phyloP scores from a whole-genome alignment of 2,888 invertebrate genomes.

The Acanthosepion lycidas region DNA sequence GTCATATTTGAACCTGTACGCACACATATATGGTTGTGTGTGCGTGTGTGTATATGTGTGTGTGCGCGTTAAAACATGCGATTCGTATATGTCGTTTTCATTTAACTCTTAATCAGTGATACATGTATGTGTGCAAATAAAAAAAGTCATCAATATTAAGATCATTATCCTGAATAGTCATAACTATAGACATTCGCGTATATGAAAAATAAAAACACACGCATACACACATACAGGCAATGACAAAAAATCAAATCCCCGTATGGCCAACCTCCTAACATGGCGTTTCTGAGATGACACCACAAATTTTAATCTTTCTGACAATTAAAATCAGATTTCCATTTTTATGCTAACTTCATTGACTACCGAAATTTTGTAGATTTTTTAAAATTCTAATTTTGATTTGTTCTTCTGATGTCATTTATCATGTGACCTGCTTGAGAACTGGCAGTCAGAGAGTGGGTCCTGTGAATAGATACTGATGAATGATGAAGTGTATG shows the following conservation, averaged over 20 bases:
- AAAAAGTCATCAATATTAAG: no score
- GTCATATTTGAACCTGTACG: no score
- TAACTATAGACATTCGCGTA: not conserved
- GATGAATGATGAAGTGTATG: not conserved
- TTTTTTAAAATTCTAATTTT: not conserved
- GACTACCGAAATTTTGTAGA: not conserved
- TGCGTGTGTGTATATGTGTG: no score
- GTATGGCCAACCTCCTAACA: no score
- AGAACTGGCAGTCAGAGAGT: not conserved
- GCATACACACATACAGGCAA: not conserved
- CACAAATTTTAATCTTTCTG: slow-evolving; percentile 33
- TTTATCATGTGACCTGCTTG: slow-evolving; percentile 33
- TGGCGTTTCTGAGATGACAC: not conserved
- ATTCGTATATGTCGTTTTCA: no score
- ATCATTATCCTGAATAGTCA: no score
- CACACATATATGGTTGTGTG: no score
- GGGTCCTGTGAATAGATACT: not conserved
- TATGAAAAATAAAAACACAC: not conserved
- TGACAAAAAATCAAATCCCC: not conserved
- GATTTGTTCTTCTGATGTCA: slow-evolving; percentile 9
- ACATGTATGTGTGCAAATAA: not conserved
- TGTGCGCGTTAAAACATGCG: no score
- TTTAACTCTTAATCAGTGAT: not conserved
- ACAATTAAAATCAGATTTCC: slow-evolving; percentile 33
- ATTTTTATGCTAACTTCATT: not conserved